A percentile compares a stretch with the other conserved stretches of the same genome.
These are phyloP conservation scores for Xenopus petersii DNA, from an alignment of 2,797 vertebrate species.

Conservation along the genomic window DNA sequence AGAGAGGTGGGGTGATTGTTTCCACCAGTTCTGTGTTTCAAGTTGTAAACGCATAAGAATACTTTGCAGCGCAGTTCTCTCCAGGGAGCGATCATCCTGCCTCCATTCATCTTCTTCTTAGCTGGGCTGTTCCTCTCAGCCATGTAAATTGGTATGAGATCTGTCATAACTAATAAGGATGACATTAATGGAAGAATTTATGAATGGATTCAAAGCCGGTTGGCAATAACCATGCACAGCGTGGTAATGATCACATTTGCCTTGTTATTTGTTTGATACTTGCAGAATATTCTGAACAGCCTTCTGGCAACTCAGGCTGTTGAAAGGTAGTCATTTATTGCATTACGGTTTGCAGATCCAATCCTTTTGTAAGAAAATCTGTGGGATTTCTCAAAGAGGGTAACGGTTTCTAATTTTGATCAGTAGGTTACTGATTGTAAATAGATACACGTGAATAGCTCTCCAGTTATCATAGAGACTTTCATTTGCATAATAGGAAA, in stretches of 20 bases:
- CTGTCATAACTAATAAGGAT: slow-evolving; percentile 30
- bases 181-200: slow-evolving; percentile 8
- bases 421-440: no score
- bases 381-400: not conserved
- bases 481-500: no score
- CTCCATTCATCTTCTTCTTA: slow-evolving; percentile 1
- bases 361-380: not conserved
- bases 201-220: slow-evolving; percentile 12
- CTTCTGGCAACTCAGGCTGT: not conserved
- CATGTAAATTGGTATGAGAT: slow-evolving; percentile 23
- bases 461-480: no score
- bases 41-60: not conserved
- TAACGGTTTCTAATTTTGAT: no score
- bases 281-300: slow-evolving; percentile 3
- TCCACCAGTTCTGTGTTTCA: not conserved
- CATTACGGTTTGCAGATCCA: slow-evolving; percentile 4
- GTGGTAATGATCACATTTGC: slow-evolving; percentile 22
- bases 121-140: slow-evolving; percentile 13
- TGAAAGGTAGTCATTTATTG: slow-evolving; percentile 16
- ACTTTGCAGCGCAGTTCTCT: slow-evolving; percentile 14
- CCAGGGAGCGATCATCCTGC: slow-evolving; percentile 3
- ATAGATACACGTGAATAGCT: no score
- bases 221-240: not conserved
- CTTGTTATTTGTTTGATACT: slow-evolving; percentile 1
- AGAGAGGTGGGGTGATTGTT: not conserved